Evolutionary conservation across 2,113 vertebrate species (phyloP).

Genomic region (Esox niger): DNA sequence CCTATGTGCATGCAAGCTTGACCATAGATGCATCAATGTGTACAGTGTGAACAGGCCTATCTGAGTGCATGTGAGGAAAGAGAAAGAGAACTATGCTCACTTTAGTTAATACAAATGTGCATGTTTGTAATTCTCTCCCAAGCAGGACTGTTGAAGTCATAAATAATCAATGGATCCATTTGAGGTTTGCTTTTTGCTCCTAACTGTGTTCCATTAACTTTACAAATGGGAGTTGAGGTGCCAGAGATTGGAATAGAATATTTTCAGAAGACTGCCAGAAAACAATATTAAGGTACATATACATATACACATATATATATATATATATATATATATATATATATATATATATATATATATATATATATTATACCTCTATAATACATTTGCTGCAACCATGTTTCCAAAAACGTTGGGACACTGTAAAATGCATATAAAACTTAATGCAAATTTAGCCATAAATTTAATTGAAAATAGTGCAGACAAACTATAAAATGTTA

Average conservation of each 20-base stretch:
- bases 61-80: not conserved
- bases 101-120: not conserved
- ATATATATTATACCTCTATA: too few relatives aligned
- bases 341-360: too few relatives aligned
- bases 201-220: conserved; percentile 11
- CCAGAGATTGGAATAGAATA: conserved; percentile 12
- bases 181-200: conserved; percentile 2
- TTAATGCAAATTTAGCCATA: too few relatives aligned
- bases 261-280: conserved; percentile 9
- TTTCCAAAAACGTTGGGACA: too few relatives aligned
- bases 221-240: conserved; percentile 8
- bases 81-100: not conserved
- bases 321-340: not conserved
- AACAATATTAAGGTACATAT: conserved; percentile 12
- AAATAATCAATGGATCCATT: conserved; percentile 15
- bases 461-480: too few relatives aligned
- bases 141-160: not conserved
- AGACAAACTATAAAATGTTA: too few relatives aligned
- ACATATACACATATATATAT: not conserved
- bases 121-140: not conserved
- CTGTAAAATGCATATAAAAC: too few relatives aligned
- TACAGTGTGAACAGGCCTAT: not conserved
- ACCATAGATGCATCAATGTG: not conserved
- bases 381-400: too few relatives aligned
- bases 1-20: not conserved